phyloP scores from a whole-genome alignment of 2,888 invertebrate species.

The Eupeodes luniger region DNA sequence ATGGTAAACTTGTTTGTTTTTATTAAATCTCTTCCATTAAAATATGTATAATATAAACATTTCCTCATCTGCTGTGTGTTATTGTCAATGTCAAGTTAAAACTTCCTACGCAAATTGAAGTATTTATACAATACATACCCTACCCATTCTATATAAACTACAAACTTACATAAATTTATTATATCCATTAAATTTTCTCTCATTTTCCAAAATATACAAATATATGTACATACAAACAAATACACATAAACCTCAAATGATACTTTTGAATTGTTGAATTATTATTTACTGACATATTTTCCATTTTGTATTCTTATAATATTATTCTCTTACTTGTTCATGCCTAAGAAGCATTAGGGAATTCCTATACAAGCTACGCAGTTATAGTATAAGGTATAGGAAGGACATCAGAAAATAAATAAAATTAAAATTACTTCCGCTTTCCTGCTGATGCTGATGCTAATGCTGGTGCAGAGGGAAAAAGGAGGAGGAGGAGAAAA shows the following conservation, averaged over 20 bases:
- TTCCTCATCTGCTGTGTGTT: too few relatives aligned
- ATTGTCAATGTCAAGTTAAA: too few relatives aligned
- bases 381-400: too few relatives aligned
- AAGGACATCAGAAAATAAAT: slow-evolving; percentile 52
- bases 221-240: too few relatives aligned
- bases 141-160: neutral
- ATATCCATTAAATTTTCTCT: slow-evolving; percentile 1
- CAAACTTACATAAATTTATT: neutral
- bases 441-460: slow-evolving; percentile 8
- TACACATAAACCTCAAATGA: neutral
- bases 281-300: neutral
- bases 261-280: neutral
- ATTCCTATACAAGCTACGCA: neutral
- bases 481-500: slow-evolving; percentile 1
- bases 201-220: neutral
- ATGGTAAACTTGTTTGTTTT: too few relatives aligned
- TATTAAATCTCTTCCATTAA: too few relatives aligned
- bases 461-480: too few relatives aligned
- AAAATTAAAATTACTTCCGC: slow-evolving; percentile 74
- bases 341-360: slow-evolving; percentile 11
- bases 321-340: slow-evolving; percentile 7
- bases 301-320: neutral
- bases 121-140: too few relatives aligned
- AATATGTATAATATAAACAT: too few relatives aligned
- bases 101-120: too few relatives aligned